phyloP scores from a whole-genome alignment of 2,113 vertebrate genomes.

The Litocranius walleri region DNA sequence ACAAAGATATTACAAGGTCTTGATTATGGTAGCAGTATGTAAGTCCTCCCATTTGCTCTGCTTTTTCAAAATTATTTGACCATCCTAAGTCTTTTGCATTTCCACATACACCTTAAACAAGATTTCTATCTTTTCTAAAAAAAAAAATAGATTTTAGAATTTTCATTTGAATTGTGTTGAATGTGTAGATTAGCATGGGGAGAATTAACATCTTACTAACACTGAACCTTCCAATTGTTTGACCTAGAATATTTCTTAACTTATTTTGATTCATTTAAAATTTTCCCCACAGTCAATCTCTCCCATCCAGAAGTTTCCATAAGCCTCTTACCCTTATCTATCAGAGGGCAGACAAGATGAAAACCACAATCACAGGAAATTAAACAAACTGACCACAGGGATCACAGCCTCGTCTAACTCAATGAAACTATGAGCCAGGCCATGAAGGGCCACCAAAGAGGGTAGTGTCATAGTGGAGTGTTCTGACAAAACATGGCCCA shows the following conservation, averaged over 20 bases:
- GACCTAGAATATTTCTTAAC: background rate
- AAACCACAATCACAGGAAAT: background rate
- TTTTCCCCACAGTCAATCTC: background rate
- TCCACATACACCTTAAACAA: background rate
- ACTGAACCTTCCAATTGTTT: background rate
- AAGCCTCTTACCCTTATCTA: background rate
- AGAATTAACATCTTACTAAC: background rate
- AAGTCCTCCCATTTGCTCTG: background rate
- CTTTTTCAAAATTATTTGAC: background rate
- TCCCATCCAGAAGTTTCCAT: background rate
- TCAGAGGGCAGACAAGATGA: background rate
- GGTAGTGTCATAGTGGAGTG: accelerated
- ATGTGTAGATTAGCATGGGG: background rate
- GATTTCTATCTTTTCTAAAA: background rate
- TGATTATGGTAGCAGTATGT: background rate
- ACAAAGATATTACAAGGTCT: background rate
- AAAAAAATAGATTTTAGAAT: background rate
- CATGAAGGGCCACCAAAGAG: background rate
- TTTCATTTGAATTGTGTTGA: background rate
- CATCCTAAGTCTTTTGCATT: background rate
- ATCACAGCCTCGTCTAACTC: background rate
- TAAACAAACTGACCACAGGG: background rate
- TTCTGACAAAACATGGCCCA: background rate
- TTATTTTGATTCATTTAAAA: background rate
- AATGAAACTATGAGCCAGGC: background rate